Percentiles rank a stretch among this genome's conserved stretches.
Conservation (phyloP, 2,888 invertebrate species). For the Drosophila cyrtoloma region DNA sequence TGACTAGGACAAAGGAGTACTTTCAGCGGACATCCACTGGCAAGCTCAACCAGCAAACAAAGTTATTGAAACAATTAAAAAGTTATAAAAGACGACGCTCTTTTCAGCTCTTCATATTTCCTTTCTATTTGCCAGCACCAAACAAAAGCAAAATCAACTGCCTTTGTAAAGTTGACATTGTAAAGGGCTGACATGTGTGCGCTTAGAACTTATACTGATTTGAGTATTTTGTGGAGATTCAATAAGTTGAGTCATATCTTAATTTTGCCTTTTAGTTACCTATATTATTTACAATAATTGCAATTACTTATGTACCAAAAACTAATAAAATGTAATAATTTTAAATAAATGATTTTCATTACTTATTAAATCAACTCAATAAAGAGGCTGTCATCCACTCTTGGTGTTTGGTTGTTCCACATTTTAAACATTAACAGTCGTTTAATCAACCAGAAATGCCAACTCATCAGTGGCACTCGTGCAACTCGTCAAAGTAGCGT, state of each 20-base stretch:
- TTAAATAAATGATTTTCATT: background rate
- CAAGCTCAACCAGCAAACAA: slow-evolving; percentile 40
- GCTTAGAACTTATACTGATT: background rate
- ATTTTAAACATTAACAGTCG: background rate
- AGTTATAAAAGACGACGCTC: slow-evolving; percentile 50
- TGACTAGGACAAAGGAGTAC: background rate
- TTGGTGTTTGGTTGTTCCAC: background rate
- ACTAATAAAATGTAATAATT: background rate
- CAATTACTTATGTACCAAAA: background rate
- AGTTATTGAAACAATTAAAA: slow-evolving; percentile 62
- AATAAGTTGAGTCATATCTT: background rate
- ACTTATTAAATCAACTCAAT: background rate
- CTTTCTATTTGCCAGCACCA: slow-evolving; percentile 12
- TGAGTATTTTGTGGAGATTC: background rate
- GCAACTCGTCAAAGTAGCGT: background rate
- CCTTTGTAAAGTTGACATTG: slow-evolving; percentile 10
- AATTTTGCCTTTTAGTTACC: background rate
- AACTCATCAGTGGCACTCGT: background rate
- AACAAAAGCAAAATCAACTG: slow-evolving; percentile 8
- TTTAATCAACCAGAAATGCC: background rate
- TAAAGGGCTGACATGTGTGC: background rate
- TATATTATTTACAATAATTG: background rate
- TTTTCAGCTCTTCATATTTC: slow-evolving; percentile 17
- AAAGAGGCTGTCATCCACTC: background rate
- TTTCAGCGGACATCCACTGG: slow-evolving; percentile 6